These are phyloP conservation scores for Drosophila hydei DNA, from an alignment of 1,140 invertebrate genomes.

Conservation along the genomic window DNA sequence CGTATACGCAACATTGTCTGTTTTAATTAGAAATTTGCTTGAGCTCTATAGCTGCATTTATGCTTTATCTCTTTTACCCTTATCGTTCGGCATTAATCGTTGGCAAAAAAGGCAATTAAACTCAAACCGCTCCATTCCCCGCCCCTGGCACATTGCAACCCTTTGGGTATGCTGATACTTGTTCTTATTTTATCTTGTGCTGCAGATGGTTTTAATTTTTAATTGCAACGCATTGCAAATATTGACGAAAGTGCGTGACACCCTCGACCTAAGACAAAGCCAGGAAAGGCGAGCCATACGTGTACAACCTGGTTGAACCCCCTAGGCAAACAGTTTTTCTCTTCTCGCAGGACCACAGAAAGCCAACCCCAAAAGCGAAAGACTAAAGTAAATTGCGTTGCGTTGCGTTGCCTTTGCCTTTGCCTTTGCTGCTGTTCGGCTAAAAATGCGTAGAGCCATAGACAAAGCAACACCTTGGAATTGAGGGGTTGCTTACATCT, in stretches of 20 bases:
- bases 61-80: slow-evolving; percentile 1
- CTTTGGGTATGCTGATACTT: not conserved
- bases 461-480: slow-evolving; percentile 76
- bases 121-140: not conserved
- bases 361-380: slow-evolving; percentile 74
- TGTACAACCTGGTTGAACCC: slow-evolving; percentile 43
- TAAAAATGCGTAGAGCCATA: slow-evolving; percentile 64
- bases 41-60: slow-evolving; percentile 8
- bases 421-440: slow-evolving; percentile 21
- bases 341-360: slow-evolving; percentile 51
- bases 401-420: no score
- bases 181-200: not conserved
- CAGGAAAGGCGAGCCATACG: not conserved
- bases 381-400: slow-evolving; percentile 72
- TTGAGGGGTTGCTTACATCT: slow-evolving; percentile 37
- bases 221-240: slow-evolving; percentile 62
- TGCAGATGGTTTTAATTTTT: slow-evolving; percentile 45
- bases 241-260: slow-evolving; percentile 61
- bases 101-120: slow-evolving; percentile 50
- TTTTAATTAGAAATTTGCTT: slow-evolving; percentile 30
- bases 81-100: slow-evolving; percentile 39
- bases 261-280: slow-evolving; percentile 40
- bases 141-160: not conserved
- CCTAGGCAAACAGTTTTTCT: slow-evolving; percentile 29
- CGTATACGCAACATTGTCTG: slow-evolving; percentile 50